Percentiles rank a stretch among this genome's conserved stretches.
Conservation (phyloP, 2,113 vertebrate genomes). For the Arvicanthis niloticus region DNA sequence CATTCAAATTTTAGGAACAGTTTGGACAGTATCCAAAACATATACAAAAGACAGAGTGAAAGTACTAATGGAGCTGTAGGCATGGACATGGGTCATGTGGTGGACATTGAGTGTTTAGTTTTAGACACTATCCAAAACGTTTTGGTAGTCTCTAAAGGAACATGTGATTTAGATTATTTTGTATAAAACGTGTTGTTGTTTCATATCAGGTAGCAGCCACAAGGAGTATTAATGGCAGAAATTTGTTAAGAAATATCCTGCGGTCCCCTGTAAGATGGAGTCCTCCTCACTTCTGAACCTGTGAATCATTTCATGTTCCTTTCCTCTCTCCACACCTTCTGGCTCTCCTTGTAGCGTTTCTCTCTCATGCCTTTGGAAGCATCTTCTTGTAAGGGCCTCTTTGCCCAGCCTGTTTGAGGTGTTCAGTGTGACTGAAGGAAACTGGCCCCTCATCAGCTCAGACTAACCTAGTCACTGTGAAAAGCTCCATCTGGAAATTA, state of each 20-base stretch:
- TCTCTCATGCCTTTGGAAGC: too few relatives aligned
- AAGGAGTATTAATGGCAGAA: background rate
- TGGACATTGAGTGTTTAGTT: background rate
- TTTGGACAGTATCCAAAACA: background rate
- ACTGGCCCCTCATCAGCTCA: background rate
- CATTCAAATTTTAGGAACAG: background rate
- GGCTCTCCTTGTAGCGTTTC: background rate
- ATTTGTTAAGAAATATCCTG: background rate
- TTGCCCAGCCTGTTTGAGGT: background rate
- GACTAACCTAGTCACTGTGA: background rate
- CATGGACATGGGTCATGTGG: too few relatives aligned
- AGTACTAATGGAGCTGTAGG: background rate
- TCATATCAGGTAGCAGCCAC: background rate
- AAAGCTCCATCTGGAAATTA: background rate
- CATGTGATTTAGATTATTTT: background rate
- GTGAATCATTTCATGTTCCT: background rate
- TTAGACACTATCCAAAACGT: too few relatives aligned
- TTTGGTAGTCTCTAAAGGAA: background rate
- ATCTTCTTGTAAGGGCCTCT: background rate
- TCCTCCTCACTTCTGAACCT: background rate
- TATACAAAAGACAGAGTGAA: background rate
- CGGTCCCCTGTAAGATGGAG: rapidly evolving
- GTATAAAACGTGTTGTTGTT: background rate
- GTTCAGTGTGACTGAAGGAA: background rate
- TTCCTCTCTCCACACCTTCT: too few relatives aligned